Base-by-base conservation (phyloP, 1,140 invertebrate genomes). In the Fopius arisanus region DNA sequence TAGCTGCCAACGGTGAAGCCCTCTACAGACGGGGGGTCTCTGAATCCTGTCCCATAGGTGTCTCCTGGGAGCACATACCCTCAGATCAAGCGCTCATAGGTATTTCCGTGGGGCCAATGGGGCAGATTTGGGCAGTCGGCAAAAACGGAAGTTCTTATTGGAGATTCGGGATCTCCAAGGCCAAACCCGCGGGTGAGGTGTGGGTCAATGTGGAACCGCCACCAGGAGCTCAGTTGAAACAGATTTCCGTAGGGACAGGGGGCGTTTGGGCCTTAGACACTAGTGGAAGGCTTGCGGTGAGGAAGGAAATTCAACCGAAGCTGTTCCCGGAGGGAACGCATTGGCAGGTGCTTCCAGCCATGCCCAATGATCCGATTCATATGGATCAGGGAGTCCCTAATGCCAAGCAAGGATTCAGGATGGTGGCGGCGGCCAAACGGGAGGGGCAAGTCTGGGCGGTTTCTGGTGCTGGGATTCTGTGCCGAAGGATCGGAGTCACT, bases 111-210 rank as follows among this genome's bases (percentile, higher is more conserved):
- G 90, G 92, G 29, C 91, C 91, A 7, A 87, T 89, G 26, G 86
- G 89, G 26, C 91, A 93, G 78, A 91, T 96, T n/a, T 97, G 96
- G 96, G 94, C 93, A 2, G 91, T 96, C 28, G 94, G 94, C 0
- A 91, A 92, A 77, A 96, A 96, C 88, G 96, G 96, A 37, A 95
- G 94, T 75, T 91, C 94, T 5, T 96, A 94, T 83, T 94, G 91
- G 87, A 89, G 94, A 76, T 90, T 92, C 80, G 94, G 93, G 2
- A 91, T 95, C 33, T 91, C 87, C 14, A 78, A 86, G 48, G 87
- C 91, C 21, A 92, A 92, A 83, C 91, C 92, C 12, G 89, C 90
- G 80, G 94, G 90, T 41, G 83, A 86, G 23, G 82, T 88, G 14
- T 92, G 92, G 92, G 88, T 90, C 70, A 90, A 90, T 75, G 90